Conservation (phyloP, 2,888 invertebrate genomes). For the Drosophila prostipennis region DNA sequence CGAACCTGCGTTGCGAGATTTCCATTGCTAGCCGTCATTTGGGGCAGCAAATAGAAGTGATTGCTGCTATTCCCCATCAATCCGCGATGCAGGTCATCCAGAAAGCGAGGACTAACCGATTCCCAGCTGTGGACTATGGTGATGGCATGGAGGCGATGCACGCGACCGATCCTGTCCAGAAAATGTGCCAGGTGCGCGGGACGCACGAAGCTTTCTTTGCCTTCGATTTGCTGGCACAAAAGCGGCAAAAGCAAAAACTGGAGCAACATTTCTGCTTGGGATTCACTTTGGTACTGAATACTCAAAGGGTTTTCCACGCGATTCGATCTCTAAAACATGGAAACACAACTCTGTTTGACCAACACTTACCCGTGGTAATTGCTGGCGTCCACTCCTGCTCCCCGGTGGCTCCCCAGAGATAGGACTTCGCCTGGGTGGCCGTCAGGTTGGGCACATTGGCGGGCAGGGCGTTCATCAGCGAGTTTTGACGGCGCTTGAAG, state of each 20-base stretch:
- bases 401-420: conserved; percentile 97
- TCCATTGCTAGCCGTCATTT: conserved; percentile 36
- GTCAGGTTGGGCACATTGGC: conserved; percentile 63
- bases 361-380: conserved; percentile 91
- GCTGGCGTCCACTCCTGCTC: conserved; percentile 99
- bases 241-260: conserved; percentile 23
- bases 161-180: conserved; percentile 52
- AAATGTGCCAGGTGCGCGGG: conserved; percentile 39
- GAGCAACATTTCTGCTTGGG: conserved; percentile 21
- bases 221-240: neutral
- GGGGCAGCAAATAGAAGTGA: conserved; percentile 48
- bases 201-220: conserved; percentile 14
- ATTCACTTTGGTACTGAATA: neutral
- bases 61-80: conserved; percentile 30
- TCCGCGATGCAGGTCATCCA: conserved; percentile 34
- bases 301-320: conserved; percentile 10
- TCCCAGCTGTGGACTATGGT: conserved; percentile 43
- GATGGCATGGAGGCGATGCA: conserved; percentile 36
- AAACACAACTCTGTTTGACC: conserved; percentile 12
- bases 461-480: conserved; percentile 63
- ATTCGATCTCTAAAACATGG: conserved; percentile 27
- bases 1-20: neutral
- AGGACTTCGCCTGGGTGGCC: conserved; percentile 83
- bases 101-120: conserved; percentile 16
- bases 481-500: conserved; percentile 77